These are phyloP conservation scores for Nymphalis c-album DNA, from an alignment of 2,888 invertebrate genomes.

Conservation along the genomic window DNA sequence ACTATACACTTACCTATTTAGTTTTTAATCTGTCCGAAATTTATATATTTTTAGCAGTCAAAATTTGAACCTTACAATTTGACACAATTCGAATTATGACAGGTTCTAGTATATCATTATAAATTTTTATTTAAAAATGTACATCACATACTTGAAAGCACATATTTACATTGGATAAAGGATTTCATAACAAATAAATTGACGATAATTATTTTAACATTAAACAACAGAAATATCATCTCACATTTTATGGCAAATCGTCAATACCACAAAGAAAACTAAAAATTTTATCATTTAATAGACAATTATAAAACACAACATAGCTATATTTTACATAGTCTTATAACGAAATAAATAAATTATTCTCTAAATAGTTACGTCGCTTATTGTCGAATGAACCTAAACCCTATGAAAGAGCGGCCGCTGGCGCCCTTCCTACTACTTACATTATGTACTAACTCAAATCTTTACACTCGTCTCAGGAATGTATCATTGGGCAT, in stretches of 20 bases:
- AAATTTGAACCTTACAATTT: not conserved
- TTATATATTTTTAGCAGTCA: constrained; percentile 9
- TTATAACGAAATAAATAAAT: constrained; percentile 80
- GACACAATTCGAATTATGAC: constrained; percentile 17
- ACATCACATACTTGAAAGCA: constrained; percentile 58
- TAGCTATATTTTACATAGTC: constrained; percentile 77
- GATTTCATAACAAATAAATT: constrained; percentile 51
- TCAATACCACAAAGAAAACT: constrained; percentile 66
- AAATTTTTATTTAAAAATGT: constrained; percentile 49
- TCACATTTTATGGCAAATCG: constrained; percentile 76
- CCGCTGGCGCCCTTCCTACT: constrained; percentile 57
- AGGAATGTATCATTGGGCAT: constrained; percentile 45
- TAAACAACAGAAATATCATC: constrained; percentile 72
- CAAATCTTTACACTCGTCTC: constrained; percentile 51
- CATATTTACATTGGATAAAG: constrained; percentile 64
- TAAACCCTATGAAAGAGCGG: constrained; percentile 51
- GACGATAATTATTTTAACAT: constrained; percentile 59
- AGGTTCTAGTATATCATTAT: constrained; percentile 32
- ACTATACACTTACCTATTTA: constrained; percentile 26
- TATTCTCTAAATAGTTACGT: constrained; percentile 68
- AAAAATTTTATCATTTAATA: constrained; percentile 62
- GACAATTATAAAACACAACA: constrained; percentile 79
- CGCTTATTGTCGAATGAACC: constrained; percentile 79
- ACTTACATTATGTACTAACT: constrained; percentile 64
- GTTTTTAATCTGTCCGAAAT: not conserved